Percentiles rank a stretch among this genome's conserved stretches.
Conservation (phyloP, 2,113 vertebrate genomes). For the Zapus hudsonius region DNA sequence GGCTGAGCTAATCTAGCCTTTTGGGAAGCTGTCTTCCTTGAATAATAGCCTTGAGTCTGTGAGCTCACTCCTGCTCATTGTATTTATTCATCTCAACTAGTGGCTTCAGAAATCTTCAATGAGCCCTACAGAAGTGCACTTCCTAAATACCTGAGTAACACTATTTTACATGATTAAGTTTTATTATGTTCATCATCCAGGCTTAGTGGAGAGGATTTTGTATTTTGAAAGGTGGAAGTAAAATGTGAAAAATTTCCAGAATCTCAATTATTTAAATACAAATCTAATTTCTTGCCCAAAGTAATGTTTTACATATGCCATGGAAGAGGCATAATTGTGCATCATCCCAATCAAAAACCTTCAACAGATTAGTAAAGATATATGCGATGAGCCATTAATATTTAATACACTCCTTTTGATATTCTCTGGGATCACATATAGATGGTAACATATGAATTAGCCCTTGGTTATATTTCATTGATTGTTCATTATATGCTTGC, state of each 20-base stretch:
- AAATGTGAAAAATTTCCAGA: background rate
- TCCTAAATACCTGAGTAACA: conserved; percentile 1
- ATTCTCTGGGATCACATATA: background rate
- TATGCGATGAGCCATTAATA: background rate
- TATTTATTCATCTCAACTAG: background rate
- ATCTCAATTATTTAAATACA: conserved; percentile 26
- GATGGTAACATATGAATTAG: background rate
- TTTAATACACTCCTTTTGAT: background rate
- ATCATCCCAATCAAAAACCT: background rate
- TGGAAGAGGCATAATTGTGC: background rate
- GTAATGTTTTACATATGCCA: background rate
- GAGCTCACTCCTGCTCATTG: background rate
- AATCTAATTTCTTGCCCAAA: background rate
- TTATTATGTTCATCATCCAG: background rate
- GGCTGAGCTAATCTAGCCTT: conserved; percentile 7
- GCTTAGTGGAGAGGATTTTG: background rate
- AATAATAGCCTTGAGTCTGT: conserved; percentile 1
- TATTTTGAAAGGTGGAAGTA: conserved; percentile 38
- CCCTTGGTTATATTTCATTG: background rate
- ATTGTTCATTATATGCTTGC: background rate
- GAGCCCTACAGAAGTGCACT: background rate
- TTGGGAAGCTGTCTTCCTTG: conserved; percentile 25
- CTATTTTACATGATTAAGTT: background rate
- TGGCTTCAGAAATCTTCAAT: background rate
- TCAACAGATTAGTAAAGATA: background rate